These are phyloP conservation scores for Xestoiulus laeticollis DNA, from an alignment of 2,888 invertebrate genomes.

Conservation along the genomic window DNA sequence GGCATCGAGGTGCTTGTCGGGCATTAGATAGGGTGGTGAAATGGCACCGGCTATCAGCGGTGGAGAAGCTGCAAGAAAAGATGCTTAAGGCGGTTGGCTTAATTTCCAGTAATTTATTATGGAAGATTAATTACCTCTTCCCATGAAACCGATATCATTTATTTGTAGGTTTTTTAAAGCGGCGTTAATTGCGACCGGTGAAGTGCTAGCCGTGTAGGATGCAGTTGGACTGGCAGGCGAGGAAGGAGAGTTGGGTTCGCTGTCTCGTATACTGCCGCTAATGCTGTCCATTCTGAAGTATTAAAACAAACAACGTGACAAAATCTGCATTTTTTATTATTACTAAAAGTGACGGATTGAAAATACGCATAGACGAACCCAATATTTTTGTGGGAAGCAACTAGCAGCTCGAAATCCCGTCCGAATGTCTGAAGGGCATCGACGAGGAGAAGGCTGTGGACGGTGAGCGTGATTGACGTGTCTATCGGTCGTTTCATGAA, in stretches of 20 bases:
- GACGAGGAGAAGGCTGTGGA: constrained; percentile 90
- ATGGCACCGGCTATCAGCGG: neutral
- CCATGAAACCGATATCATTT: neutral
- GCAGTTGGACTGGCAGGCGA: constrained; percentile 74
- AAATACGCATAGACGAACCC: constrained; percentile 69
- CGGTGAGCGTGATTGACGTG: constrained; percentile 81
- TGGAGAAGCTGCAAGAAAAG: constrained; percentile 12
- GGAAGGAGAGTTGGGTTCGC: constrained; percentile 88
- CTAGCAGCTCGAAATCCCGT: constrained; percentile 90
- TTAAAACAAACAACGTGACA: neutral
- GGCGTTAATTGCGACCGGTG: constrained; percentile 70
- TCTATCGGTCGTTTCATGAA: constrained; percentile 79
- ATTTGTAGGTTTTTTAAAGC: constrained; percentile 64
- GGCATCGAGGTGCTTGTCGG: constrained; percentile 59
- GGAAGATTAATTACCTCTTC: neutral
- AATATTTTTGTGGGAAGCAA: constrained; percentile 94
- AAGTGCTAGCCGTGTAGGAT: constrained; percentile 66
- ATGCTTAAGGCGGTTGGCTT: neutral
- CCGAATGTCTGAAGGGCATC: constrained; percentile 96
- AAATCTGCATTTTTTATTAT: neutral
- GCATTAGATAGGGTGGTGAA: neutral
- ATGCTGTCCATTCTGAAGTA: constrained; percentile 84
- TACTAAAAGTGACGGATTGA: constrained; percentile 51
- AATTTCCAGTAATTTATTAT: neutral
- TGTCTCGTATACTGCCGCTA: constrained; percentile 90